Conservation (phyloP, 2,888 invertebrate genomes). For the Laspeyria flexula region DNA sequence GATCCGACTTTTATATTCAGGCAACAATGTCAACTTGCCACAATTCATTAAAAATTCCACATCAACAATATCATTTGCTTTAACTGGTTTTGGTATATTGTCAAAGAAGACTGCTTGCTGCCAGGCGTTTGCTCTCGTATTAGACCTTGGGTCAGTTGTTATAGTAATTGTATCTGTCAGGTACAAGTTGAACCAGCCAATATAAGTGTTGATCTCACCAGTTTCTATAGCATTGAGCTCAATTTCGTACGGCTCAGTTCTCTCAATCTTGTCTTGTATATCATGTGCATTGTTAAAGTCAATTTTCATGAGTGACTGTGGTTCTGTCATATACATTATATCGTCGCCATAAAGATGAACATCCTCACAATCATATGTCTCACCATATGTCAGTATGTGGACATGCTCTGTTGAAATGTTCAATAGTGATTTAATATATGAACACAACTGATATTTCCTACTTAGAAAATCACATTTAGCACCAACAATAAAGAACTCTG, state of each 20-base stretch:
- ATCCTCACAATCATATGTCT: constrained; percentile 90
- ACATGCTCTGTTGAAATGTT: constrained; percentile 57
- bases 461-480: constrained; percentile 84
- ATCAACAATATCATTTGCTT: constrained; percentile 58
- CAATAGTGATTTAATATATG: constrained; percentile 56
- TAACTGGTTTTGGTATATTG: constrained; percentile 64
- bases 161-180: constrained; percentile 87
- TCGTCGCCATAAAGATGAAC: constrained; percentile 81
- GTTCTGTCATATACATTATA: constrained; percentile 86
- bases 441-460: constrained; percentile 73
- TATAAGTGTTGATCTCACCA: constrained; percentile 88
- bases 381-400: constrained; percentile 65
- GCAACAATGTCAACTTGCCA: constrained; percentile 69
- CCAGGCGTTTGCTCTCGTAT: constrained; percentile 88
- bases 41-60: constrained; percentile 67
- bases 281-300: constrained; percentile 87
- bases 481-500: constrained; percentile 88
- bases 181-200: constrained; percentile 91
- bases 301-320: constrained; percentile 83
- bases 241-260: constrained; percentile 66
- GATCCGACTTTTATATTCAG: constrained; percentile 49
- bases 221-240: constrained; percentile 65
- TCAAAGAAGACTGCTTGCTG: constrained; percentile 91
- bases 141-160: constrained; percentile 86
- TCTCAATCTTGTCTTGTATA: constrained; percentile 68